Percentiles rank a stretch among this genome's conserved stretches.
Evolutionary conservation across 2,888 invertebrate genomes (phyloP).

Genomic region (Lucinisca nassula): DNA sequence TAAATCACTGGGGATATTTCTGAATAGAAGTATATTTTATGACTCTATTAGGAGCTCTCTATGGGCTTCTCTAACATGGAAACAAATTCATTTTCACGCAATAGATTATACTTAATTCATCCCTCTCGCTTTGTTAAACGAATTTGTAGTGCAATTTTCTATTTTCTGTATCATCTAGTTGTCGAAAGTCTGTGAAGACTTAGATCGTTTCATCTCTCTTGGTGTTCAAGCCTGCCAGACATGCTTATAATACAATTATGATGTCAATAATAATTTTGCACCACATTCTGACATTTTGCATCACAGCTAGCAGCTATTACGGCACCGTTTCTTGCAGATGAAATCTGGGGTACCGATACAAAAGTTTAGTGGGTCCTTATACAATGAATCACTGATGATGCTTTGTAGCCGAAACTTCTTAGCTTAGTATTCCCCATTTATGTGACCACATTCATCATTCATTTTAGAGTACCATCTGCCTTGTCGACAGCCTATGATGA

Average conservation of each 20-base stretch:
- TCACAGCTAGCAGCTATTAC: neutral
- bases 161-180: neutral
- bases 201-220: neutral
- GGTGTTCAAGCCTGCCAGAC: neutral
- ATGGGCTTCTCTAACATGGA: neutral
- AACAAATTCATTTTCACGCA: slow-evolving; percentile 19
- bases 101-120: slow-evolving; percentile 6
- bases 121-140: slow-evolving; percentile 13
- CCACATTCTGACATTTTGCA: neutral
- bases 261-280: neutral
- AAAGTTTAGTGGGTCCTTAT: no score
- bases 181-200: neutral
- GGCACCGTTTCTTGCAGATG: no score
- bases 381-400: no score
- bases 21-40: slow-evolving; percentile 14
- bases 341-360: no score
- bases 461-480: no score
- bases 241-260: neutral
- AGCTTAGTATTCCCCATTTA: no score
- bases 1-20: slow-evolving; percentile 7
- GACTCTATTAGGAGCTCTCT: slow-evolving; percentile 3
- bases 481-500: no score
- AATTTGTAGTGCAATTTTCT: slow-evolving; percentile 10
- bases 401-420: no score
- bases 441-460: no score